Conservation (phyloP, 2,888 invertebrate species). For the Scrobipalpa atriplicella region DNA sequence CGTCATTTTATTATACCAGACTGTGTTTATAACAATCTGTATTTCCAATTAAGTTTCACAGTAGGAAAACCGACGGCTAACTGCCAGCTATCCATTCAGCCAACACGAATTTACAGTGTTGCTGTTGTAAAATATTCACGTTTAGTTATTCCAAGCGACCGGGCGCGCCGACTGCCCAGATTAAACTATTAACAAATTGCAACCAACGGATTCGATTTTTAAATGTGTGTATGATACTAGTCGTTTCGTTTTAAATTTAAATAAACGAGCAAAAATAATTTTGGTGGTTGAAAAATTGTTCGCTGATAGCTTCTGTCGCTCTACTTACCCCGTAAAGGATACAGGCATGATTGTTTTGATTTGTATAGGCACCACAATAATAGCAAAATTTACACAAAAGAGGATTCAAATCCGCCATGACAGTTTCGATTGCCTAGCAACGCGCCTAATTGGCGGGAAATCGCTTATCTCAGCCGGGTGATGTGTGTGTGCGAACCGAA, state of each 20-base stretch:
- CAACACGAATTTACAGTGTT: neutral
- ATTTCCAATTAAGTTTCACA: slow-evolving; percentile 11
- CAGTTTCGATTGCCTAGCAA: slow-evolving; percentile 64
- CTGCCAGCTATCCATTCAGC: neutral
- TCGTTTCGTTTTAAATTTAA: neutral
- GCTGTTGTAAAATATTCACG: slow-evolving; percentile 62
- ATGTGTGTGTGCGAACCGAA: slow-evolving; percentile 44
- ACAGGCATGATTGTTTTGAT: too few species aligned
- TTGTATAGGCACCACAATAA: too few species aligned
- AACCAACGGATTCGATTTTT: slow-evolving; percentile 7
- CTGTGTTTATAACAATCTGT: neutral
- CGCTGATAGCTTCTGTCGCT: too few species aligned
- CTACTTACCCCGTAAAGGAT: too few species aligned
- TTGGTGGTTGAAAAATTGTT: too few species aligned
- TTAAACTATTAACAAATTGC: slow-evolving; percentile 76
- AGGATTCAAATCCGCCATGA: slow-evolving; percentile 49
- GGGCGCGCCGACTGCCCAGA: slow-evolving; percentile 67
- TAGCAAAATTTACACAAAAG: neutral
- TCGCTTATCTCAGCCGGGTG: slow-evolving; percentile 49
- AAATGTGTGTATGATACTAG: neutral
- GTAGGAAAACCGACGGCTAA: neutral
- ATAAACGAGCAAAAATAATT: neutral
- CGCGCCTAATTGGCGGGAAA: slow-evolving; percentile 70
- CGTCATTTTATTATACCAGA: too few species aligned
- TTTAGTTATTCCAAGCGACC: slow-evolving; percentile 61